These are phyloP conservation scores for Pelodytes ibericus DNA, from an alignment of 2,797 vertebrate genomes.

Conservation along the genomic window DNA sequence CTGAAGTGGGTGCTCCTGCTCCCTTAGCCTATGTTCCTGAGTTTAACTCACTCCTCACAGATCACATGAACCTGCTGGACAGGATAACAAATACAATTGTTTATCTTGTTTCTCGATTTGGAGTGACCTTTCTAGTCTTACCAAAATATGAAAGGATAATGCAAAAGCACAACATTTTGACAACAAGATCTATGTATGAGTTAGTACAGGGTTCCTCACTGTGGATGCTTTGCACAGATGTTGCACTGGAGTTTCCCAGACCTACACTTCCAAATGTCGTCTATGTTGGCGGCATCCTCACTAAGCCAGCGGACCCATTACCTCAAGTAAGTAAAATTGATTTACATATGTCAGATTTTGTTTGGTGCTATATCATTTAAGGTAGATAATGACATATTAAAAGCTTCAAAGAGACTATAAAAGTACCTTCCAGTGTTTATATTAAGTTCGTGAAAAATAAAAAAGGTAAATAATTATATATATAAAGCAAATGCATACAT, in stretches of 20 bases:
- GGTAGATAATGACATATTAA: no score
- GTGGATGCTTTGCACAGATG: constrained; percentile 97
- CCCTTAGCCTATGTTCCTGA: constrained; percentile 96
- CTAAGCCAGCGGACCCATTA: constrained; percentile 86
- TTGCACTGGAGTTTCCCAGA: constrained; percentile 95
- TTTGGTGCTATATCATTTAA: no score
- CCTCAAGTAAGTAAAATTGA: constrained; percentile 84
- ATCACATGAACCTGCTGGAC: constrained; percentile 89
- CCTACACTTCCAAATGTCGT: constrained; percentile 96
- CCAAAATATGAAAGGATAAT: constrained; percentile 97
- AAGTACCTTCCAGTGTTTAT: no score
- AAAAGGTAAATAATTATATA: no score
- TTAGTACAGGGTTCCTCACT: constrained; percentile 91
- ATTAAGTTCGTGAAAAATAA: no score
- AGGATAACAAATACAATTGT: constrained; percentile 89
- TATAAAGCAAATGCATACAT: no score
- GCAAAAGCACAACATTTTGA: constrained; percentile 85
- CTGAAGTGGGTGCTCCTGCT: constrained; percentile 93
- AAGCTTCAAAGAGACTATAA: no score
- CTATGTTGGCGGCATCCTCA: constrained; percentile 96
- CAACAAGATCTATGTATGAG: constrained; percentile 88
- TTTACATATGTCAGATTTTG: no score
- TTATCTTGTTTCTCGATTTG: constrained; percentile 91
- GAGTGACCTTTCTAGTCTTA: constrained; percentile 90
- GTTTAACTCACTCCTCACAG: constrained; percentile 96